Base-by-base conservation (phyloP, 2,113 vertebrate genomes). In the Coracopsis vasa region DNA sequence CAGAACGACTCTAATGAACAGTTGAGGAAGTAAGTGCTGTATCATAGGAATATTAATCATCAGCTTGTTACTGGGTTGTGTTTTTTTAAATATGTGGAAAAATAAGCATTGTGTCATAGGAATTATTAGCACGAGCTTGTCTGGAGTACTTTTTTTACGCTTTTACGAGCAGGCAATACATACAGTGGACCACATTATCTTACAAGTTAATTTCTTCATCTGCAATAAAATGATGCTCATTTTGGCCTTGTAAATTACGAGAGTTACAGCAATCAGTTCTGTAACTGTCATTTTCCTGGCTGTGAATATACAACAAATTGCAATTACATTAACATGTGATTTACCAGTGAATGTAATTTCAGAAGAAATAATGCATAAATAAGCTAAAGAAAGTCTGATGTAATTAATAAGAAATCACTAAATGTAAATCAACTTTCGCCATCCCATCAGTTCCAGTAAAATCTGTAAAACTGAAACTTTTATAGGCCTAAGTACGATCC, bases 41-140 rank as follows among this genome's bases (percentile, higher is more conserved):
- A 67, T 58, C 39, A 64, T 2, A 75, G 33, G 17, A 91, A 72
- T 2, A 4, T 0, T 79, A 84, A 75, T 50, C 50, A 84, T 64
- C 28, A 60, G 29, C 45, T 92, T 83, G 10, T 28, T 77, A 33
- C 10, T 14, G 7, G 3, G 1, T 0, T 0, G 16, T 65, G 28
- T 44, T 54, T 45, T 66, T 94, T 72, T 60, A 61, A 91, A 64
- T 33, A 80, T 0, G 2, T 56, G 45, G 27, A 35, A 88, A 77
- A 89, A 50, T 53, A 84, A 65, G 16, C 35, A 41, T 29, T 53
- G 19, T 42, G 5, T 61, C 9, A 45, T 6, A 78, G 27, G 23
- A 84, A 47, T 64, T 39, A 29, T 42, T 45, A 88, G 37, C 71
- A 91, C 3, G 24, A 84, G 3, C 11, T 87, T 67, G 24, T 47